A percentile compares a stretch with the other conserved stretches of the same genome.
Conservation (phyloP, 2,888 invertebrate species). For the Drosophila meridiana region DNA sequence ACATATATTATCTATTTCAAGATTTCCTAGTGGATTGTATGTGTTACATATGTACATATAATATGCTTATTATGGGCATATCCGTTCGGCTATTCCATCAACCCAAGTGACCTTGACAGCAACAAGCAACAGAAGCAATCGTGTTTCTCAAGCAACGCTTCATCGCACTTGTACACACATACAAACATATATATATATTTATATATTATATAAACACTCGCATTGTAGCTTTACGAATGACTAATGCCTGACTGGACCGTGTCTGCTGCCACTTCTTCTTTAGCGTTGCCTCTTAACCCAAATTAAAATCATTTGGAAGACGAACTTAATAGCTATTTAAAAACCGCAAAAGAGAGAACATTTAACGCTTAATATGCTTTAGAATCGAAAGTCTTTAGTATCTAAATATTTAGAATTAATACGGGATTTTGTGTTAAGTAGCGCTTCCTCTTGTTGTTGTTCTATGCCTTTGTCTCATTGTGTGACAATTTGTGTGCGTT, state of each 20-base stretch:
- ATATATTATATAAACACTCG: neutral
- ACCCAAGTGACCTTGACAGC: conserved; percentile 44
- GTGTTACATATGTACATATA: neutral
- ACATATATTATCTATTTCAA: neutral
- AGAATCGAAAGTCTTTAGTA: conserved; percentile 14
- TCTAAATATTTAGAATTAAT: conserved; percentile 42
- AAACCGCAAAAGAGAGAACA: conserved; percentile 2
- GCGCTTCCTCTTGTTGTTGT: conserved; percentile 20
- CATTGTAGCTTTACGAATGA: conserved; percentile 27
- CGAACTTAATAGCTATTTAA: conserved; percentile 15
- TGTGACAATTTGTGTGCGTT: conserved; percentile 46
- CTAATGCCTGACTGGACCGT: conserved; percentile 40
- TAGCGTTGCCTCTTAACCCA: conserved; percentile 59
- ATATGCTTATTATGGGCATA: conserved; percentile 29
- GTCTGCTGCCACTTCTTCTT: conserved; percentile 13
- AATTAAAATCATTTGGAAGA: conserved; percentile 40
- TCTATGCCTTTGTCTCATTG: conserved; percentile 17
- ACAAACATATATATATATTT: neutral
- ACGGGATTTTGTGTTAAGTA: conserved; percentile 12
- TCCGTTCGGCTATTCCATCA: conserved; percentile 41
- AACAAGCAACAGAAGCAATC: conserved; percentile 6
- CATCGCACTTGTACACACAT: conserved; percentile 29
- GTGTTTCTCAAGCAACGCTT: conserved; percentile 38
- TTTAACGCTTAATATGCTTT: conserved; percentile 13
- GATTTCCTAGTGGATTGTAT: neutral